Evolutionary conservation across 2,797 vertebrate genomes (phyloP), one percentile per base, ranked within the genome.

Genomic region (Simalia tracyae): DNA sequence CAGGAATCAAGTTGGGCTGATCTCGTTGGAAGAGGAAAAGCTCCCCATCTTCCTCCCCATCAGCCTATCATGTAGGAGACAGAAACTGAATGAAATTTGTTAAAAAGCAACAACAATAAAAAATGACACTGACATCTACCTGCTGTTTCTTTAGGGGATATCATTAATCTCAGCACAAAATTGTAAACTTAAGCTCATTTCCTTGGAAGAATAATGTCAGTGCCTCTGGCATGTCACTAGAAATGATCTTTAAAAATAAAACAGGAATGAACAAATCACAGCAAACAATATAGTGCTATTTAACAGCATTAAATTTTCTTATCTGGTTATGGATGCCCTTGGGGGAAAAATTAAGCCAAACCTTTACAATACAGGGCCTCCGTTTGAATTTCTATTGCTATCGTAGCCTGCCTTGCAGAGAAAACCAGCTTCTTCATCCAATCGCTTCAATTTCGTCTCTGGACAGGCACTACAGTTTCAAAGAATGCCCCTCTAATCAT

Each of bases 21-120:
- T 97, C 97, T 93, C 97, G 94, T 90, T 98, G 97, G 96, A 98
- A 98, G 93, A 98, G 96, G 86, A 95, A 95, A 56, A 97, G 87
- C 28, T 97, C 97, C 66, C 92, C 96, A n/a, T 97, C 97, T 4
- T 97, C 98, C 56, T 97, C 97, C 31, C 89, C 91, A 26, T 98
- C 98, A 2, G 97, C 97, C 98, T 98, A 97, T 66, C 94, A 95
- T 87, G 11, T n/a, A 46, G 36, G 46, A 36, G n/a, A 42, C 0
- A 91, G 0, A 91, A 56, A 91, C 22, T n/a, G 46, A 92, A 26
- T 63, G 50, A 86, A 10, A 60, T 63, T 15, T 81, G 63, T 72
- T 50, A 81, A 4, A 15, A 1, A 22, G 54, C 42, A 10, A 87
- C 8, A 89, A 54, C 3, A 9, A 4, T 10, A 19, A 14, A 22